A percentile compares a stretch with the other conserved stretches of the same genome.
phyloP scores from a whole-genome alignment of 1,140 invertebrate genomes.

The Chelonus insularis region DNA sequence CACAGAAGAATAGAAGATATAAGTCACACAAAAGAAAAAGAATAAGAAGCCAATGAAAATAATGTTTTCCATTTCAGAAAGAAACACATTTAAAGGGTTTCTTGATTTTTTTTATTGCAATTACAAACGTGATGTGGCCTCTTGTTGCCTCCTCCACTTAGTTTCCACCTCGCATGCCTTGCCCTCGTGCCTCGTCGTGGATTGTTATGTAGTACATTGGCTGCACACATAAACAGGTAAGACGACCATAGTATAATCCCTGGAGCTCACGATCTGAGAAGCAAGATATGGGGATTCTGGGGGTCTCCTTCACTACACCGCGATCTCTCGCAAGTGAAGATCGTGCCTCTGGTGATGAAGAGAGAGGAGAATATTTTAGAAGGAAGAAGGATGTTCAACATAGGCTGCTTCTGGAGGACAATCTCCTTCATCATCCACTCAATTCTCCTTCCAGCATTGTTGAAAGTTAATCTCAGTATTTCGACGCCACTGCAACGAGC shows the following conservation, averaged over 20 bases:
- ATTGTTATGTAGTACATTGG: slow-evolving; percentile 16
- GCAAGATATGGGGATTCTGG: slow-evolving; percentile 8
- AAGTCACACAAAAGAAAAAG: not conserved
- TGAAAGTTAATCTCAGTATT: not conserved
- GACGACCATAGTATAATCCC: slow-evolving; percentile 13
- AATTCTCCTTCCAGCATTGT: not conserved
- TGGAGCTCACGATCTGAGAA: slow-evolving; percentile 16
- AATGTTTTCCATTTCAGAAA: not conserved
- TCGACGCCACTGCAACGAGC: not conserved
- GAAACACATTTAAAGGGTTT: slow-evolving; percentile 9
- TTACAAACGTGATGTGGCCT: slow-evolving; percentile 18
- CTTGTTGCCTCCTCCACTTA: not conserved
- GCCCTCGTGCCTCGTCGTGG: slow-evolving; percentile 12
- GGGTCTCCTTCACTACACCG: not conserved
- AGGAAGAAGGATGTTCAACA: not conserved
- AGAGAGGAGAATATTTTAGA: not conserved
- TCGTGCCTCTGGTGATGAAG: not conserved
- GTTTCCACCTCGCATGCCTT: slow-evolving; percentile 11
- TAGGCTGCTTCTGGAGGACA: not conserved
- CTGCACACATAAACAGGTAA: slow-evolving; percentile 4
- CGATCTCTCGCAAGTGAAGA: not conserved
- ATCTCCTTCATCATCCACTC: not conserved
- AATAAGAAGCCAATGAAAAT: not conserved
- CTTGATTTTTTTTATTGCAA: not conserved
- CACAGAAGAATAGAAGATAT: not conserved